Evolutionary conservation across 2,113 vertebrate species (phyloP), one percentile per base, ranked within the genome.

Genomic region (Crypturellus undulatus): DNA sequence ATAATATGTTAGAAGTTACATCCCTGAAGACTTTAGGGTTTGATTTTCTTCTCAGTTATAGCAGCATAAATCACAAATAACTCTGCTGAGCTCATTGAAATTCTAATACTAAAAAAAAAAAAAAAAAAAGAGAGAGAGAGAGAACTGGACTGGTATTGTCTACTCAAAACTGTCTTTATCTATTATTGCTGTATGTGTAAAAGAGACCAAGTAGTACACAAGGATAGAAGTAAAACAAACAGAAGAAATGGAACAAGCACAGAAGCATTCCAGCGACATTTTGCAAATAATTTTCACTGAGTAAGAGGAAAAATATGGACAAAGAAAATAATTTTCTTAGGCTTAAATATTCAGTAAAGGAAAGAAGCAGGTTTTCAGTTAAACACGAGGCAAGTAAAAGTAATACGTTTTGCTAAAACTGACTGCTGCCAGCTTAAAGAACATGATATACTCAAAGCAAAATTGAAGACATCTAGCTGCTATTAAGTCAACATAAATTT

Each of bases 101-200:
- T 89, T 77, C 42, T 73, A 87, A 34, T 17, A 59, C 8, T 43
- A 63, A 68, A 75, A n/a, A 4, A 52, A 15, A 28, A 9, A 20
- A 73, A 62, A 67, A 75, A n/a, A 4, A 59, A 16, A 28, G 10
- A n/a, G n/a, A n/a, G n/a, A n/a, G n/a, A n/a, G n/a, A n/a, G 24
- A 75, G 24, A 87, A 40, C 34, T 56, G 22, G 49, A 6, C 24
- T 78, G 20, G 70, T 75, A 43, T 30, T 6, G 64, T 22, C 19
- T 84, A 22, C 20, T 51, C 21, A 38, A 25, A 49, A 15, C 3
- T 20, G 12, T 4, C 38, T 60, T 32, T 34, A 60, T 60, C 58
- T 69, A 5, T 34, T 54, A 65, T 64, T 4, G 10, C 25, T 69
- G 1, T 16, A 2, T 64, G 18, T 1, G 0, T 32, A 54, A 40